Evolutionary conservation across 2,888 invertebrate genomes (phyloP).

Genomic region (Agapetus fuscipes): DNA sequence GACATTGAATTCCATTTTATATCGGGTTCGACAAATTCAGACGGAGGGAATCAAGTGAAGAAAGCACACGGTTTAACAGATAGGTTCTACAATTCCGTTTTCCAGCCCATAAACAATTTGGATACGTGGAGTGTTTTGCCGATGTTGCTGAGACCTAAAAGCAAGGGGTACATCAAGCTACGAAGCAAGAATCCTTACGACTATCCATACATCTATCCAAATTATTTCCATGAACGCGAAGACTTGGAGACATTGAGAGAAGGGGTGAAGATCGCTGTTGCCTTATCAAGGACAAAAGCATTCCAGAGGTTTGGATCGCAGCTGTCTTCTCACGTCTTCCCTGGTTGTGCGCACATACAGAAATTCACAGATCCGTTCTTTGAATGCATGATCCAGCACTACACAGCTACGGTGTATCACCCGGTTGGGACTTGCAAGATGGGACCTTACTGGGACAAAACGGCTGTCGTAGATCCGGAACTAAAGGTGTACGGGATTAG

Average conservation of each 20-base stretch:
- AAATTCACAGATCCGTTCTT: constrained; percentile 68
- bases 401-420: constrained; percentile 77
- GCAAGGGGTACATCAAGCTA: constrained; percentile 72
- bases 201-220: constrained; percentile 84
- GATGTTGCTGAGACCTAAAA: constrained; percentile 74
- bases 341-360: constrained; percentile 60
- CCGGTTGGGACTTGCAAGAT: constrained; percentile 83
- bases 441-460: constrained; percentile 79
- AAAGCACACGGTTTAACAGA: constrained; percentile 72
- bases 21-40: constrained; percentile 78
- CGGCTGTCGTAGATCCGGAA: constrained; percentile 75
- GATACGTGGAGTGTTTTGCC: constrained; percentile 81
- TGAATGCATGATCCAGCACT: constrained; percentile 80
- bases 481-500: constrained; percentile 69
- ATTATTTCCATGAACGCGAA: constrained; percentile 73
- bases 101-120: constrained; percentile 61
- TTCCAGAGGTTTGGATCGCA: constrained; percentile 66
- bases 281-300: constrained; percentile 68
- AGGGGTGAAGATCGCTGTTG: constrained; percentile 76
- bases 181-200: constrained; percentile 77
- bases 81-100: constrained; percentile 63
- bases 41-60: constrained; percentile 71
- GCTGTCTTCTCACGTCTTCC: constrained; percentile 62
- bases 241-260: constrained; percentile 76
- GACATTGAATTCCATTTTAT: constrained; percentile 87